Base-by-base conservation (phyloP, 2,888 invertebrate genomes). In the Sycophila texana region DNA sequence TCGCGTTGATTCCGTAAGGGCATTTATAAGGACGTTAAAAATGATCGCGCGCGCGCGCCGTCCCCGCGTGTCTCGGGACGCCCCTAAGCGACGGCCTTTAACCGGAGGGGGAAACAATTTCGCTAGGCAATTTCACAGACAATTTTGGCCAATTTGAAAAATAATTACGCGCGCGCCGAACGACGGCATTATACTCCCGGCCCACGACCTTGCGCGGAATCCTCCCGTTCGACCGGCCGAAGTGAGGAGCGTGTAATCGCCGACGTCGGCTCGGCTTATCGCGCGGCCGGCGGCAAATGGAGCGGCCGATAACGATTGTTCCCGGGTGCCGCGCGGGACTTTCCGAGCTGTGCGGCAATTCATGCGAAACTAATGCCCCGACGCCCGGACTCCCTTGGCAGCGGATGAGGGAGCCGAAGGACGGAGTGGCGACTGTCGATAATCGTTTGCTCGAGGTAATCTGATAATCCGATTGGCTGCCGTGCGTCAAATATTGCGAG, bases 401-500 rank as follows among this genome's bases (percentile, higher is more conserved):
- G n/a, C 10, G 20, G 12, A 58, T 22, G 20, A 20, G 14, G 20
- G 22, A 58, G 61, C n/a, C 4, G 30, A 60, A 26, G 22, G 26
- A 26, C 26, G 26, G 53, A 67, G 20, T 13, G 26, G 26, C 3
- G 55, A 55, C 68, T 26, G 55, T 22, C 81, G 71, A 82, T 76
- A 82, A 70, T 65, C 80, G 71, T 80, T 71, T 75, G 65, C 30
- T 80, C 80, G 73, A 73, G 70, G 87, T 88, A 88, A 88, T 88
- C 87, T 87, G 87, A 87, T 88, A 88, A 88, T 88, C 87, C 88
- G 86, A 88, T 87, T 86, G 86, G 86, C 85, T 86, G 86, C 85
- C 49, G 71, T 84, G 86, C 86, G 87, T 88, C 87, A 88, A 88
- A 88, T 88, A 88, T 88, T 87, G 85, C 86, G 84, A 85, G 83